phyloP scores from a whole-genome alignment of 2,113 vertebrate genomes.

The Clarias macrocephalus region DNA sequence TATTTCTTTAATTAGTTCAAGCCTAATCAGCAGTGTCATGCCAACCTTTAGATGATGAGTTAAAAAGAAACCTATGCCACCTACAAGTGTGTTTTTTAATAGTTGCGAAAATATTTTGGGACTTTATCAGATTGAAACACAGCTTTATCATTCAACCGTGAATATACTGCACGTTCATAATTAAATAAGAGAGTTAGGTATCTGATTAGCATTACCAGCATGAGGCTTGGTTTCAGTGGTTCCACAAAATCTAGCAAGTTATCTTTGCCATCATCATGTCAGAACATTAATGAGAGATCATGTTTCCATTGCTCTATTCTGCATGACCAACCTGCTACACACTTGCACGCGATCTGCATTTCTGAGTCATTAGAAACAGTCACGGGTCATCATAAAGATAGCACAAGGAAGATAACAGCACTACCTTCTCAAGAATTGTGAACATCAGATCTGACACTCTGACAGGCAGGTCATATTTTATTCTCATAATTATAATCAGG shows the following conservation, averaged over 20 bases:
- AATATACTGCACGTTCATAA: not conserved
- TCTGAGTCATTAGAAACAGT: not conserved
- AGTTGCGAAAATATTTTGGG: not conserved
- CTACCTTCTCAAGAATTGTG: not conserved
- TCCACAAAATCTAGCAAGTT: not conserved
- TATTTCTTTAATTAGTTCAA: not conserved
- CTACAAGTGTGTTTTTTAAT: not conserved
- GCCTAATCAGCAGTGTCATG: not conserved
- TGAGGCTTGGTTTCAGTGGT: not conserved
- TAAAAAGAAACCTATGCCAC: not conserved
- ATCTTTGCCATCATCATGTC: not conserved
- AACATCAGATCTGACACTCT: not conserved
- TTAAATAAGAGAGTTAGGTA: not conserved
- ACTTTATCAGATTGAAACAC: not conserved
- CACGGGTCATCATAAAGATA: not conserved
- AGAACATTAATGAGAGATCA: not conserved
- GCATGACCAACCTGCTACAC: not conserved
- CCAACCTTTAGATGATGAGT: not conserved
- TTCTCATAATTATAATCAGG: not conserved
- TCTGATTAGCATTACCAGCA: not conserved
- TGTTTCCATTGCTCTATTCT: slow-evolving; percentile 6
- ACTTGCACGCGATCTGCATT: not conserved
- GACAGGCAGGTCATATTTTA: not conserved
- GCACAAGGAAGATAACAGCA: not conserved
- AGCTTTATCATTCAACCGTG: not conserved